phyloP scores from a whole-genome alignment of 2,888 invertebrate species.

The Cetonia aurata region DNA sequence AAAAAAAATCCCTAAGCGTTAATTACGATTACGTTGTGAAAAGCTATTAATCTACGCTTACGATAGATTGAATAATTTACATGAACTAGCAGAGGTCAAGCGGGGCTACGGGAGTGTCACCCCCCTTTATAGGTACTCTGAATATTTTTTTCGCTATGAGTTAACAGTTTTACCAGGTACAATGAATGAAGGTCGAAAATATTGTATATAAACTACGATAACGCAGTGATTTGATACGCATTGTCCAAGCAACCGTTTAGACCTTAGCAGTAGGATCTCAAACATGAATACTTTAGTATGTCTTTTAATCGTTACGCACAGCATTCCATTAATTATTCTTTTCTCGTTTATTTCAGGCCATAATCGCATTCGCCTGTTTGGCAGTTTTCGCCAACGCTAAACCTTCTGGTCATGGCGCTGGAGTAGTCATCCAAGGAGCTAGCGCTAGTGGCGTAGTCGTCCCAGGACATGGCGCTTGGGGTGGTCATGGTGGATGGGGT shows the following conservation, averaged over 20 bases:
- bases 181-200: slow-evolving; percentile 51
- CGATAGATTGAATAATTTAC: slow-evolving; percentile 11
- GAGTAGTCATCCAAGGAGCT: slow-evolving; percentile 50
- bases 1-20: slow-evolving; percentile 27
- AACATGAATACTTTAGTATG: slow-evolving; percentile 56
- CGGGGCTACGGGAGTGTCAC: slow-evolving; percentile 24
- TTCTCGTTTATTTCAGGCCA: slow-evolving; percentile 48
- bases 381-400: slow-evolving; percentile 52
- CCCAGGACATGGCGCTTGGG: slow-evolving; percentile 45
- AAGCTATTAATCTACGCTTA: slow-evolving; percentile 7
- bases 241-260: slow-evolving; percentile 47
- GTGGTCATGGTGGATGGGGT: slow-evolving; percentile 47
- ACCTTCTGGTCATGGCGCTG: slow-evolving; percentile 52
- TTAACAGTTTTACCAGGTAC: slow-evolving; percentile 25
- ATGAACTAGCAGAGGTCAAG: slow-evolving; percentile 23
- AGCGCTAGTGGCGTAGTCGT: slow-evolving; percentile 46
- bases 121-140: neutral
- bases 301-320: neutral
- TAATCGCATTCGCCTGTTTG: slow-evolving; percentile 53
- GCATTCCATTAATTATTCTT: neutral
- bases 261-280: slow-evolving; percentile 47
- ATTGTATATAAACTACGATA: slow-evolving; percentile 52
- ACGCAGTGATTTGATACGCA: slow-evolving; percentile 46
- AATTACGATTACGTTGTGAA: slow-evolving; percentile 3
- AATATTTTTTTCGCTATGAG: too few relatives aligned